A percentile compares a stretch with the other conserved stretches of the same genome.
phyloP scores from a whole-genome alignment of 1,140 invertebrate species.

The Whitmania pigra region DNA sequence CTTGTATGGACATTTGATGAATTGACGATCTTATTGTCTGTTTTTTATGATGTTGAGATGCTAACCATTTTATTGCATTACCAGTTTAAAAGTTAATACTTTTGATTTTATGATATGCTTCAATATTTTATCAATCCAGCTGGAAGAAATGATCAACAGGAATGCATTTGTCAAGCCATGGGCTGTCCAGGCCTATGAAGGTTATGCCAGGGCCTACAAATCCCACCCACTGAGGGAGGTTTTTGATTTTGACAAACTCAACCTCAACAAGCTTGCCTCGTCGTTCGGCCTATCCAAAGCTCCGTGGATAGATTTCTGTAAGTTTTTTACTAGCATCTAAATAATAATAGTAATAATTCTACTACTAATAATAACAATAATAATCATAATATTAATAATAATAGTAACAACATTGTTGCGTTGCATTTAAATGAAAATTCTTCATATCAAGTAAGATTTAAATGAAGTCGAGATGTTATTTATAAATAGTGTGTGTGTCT shows the following conservation, averaged over 20 bases:
- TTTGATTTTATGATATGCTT: no score
- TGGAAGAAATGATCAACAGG: constrained; percentile 84
- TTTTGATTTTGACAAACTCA: constrained; percentile 81
- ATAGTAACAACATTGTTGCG: no score
- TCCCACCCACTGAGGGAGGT: constrained; percentile 84
- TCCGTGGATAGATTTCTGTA: constrained; percentile 71
- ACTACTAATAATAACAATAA: no score
- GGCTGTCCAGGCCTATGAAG: constrained; percentile 63
- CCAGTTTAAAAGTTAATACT: constrained; percentile 72
- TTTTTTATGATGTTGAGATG: neutral
- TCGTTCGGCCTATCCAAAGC: constrained; percentile 89
- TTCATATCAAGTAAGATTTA: no score
- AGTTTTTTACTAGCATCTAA: neutral
- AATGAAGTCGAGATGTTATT: no score
- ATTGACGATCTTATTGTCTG: no score
- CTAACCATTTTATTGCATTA: constrained; percentile 74
- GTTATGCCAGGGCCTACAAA: constrained; percentile 88
- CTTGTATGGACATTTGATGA: no score
- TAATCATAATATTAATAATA: no score
- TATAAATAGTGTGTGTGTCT: no score
- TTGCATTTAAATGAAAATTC: no score
- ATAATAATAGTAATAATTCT: no score
- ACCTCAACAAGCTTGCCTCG: constrained; percentile 68
- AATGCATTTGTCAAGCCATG: constrained; percentile 75
- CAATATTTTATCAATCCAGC: constrained; percentile 43